These are phyloP conservation scores for Agrilus biguttatus DNA, from an alignment of 2,888 invertebrate genomes.

Conservation along the genomic window DNA sequence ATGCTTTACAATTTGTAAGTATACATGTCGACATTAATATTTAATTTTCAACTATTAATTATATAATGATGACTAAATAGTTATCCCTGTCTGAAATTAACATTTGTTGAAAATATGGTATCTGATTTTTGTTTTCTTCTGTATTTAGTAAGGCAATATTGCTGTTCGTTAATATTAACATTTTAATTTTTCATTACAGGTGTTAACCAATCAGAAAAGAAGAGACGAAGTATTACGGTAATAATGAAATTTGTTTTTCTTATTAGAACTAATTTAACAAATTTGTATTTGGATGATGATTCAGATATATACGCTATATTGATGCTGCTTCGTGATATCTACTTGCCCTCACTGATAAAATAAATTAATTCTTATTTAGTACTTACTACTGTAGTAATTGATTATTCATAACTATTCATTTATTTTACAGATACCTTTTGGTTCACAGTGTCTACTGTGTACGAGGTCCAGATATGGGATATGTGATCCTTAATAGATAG, in stretches of 20 bases:
- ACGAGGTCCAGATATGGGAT: too few species aligned
- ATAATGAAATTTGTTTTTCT: too few species aligned
- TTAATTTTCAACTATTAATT: neutral
- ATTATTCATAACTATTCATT: too few species aligned
- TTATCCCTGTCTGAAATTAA: constrained; percentile 9
- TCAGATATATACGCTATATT: constrained; percentile 7
- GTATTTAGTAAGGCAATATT: neutral
- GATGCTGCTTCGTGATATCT: constrained; percentile 3
- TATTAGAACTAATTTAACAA: neutral
- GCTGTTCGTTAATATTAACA: neutral
- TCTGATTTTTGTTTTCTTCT: neutral
- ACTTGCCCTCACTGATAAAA: constrained; percentile 9
- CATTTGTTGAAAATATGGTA: neutral
- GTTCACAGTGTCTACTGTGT: too few species aligned
- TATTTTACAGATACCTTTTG: too few species aligned
- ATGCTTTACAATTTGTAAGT: too few species aligned
- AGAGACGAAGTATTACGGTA: neutral
- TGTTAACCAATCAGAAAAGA: too few species aligned
- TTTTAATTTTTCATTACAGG: too few species aligned
- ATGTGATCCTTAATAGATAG: too few species aligned
- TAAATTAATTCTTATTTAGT: too few species aligned
- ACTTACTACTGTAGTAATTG: too few species aligned
- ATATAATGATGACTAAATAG: constrained; percentile 7
- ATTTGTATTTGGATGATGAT: constrained; percentile 4
- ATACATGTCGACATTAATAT: neutral